phyloP scores from a whole-genome alignment of 2,797 vertebrate genomes.

The Smutsia temminckii region DNA sequence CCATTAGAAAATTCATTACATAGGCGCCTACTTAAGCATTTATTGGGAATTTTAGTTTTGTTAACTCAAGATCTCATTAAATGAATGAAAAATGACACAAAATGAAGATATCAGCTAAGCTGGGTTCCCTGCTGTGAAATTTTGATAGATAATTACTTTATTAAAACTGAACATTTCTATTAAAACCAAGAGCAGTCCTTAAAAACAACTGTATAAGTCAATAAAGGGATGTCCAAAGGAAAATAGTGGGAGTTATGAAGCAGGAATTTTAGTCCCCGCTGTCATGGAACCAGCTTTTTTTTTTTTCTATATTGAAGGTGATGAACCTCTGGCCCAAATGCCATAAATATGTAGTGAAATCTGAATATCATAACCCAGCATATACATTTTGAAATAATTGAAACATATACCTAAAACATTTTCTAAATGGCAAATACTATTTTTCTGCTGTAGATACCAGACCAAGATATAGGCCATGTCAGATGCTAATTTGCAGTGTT shows the following conservation, averaged over 20 bases:
- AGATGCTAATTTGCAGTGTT: background rate
- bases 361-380: background rate
- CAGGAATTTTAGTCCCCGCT: background rate
- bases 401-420: background rate
- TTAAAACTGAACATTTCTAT: constrained; percentile 65
- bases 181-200: constrained; percentile 49
- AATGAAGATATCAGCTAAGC: constrained; percentile 48
- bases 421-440: background rate
- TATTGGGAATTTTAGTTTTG: background rate
- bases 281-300: background rate
- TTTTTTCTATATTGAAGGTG: background rate
- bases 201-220: constrained; percentile 48
- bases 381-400: constrained; percentile 32
- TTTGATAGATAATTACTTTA: constrained; percentile 58
- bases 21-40: background rate
- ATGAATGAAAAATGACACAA: constrained; percentile 14
- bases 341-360: background rate
- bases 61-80: constrained; percentile 36
- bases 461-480: background rate
- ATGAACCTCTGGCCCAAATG: background rate
- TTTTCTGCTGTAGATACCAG: background rate
- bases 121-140: constrained; percentile 23
- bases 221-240: background rate
- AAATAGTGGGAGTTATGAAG: background rate
- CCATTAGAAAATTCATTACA: background rate